Conservation (phyloP, 2,888 invertebrate species). For the Acanthosepion pharaonis region DNA sequence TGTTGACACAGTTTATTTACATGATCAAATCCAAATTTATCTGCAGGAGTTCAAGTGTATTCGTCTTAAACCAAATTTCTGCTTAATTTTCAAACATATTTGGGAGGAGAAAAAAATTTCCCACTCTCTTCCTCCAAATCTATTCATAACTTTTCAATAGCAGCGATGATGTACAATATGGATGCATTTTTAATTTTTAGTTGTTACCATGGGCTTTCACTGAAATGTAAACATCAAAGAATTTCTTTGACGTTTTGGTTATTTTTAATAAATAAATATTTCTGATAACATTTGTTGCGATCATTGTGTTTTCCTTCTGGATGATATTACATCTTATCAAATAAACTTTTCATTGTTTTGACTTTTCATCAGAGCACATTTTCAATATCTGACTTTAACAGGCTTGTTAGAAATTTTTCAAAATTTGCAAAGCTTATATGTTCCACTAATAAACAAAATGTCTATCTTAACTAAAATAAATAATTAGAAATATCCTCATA, state of each 20-base stretch:
- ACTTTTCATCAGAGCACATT: no score
- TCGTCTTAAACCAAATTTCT: neutral
- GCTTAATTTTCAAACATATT: neutral
- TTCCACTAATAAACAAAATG: no score
- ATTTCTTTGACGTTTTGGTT: neutral
- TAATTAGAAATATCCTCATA: no score
- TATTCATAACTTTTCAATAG: neutral
- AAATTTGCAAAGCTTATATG: no score
- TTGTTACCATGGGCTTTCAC: conserved; percentile 36
- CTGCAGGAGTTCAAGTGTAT: no score
- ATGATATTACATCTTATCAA: no score
- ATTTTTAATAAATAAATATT: conserved; percentile 34
- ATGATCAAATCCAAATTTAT: no score
- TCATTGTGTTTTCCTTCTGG: neutral
- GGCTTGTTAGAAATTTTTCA: no score
- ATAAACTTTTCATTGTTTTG: no score
- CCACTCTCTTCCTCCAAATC: neutral
- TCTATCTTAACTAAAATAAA: no score
- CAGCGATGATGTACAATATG: neutral
- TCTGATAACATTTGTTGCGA: neutral
- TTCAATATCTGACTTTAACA: no score
- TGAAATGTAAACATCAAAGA: neutral
- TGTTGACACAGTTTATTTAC: no score
- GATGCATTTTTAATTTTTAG: neutral
- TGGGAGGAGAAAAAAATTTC: neutral